Percentiles rank a stretch among this genome's conserved stretches.
phyloP scores from a whole-genome alignment of 2,888 invertebrate species.

The Venustoraphidia nigricollis region DNA sequence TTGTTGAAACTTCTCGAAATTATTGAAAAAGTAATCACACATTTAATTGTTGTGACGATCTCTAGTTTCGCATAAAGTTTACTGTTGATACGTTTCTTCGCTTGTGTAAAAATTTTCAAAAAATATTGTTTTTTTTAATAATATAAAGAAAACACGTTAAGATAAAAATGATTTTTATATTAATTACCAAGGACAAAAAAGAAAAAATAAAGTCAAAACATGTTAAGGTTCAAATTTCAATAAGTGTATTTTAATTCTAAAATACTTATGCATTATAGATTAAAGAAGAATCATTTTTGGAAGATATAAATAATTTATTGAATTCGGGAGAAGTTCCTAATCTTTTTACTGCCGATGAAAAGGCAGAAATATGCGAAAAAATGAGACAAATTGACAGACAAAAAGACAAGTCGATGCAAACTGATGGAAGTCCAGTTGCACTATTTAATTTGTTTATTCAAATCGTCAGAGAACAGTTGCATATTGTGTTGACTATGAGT shows the following conservation, averaged over 20 bases:
- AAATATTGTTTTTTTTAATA: no score
- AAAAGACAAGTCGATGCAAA: conserved; percentile 70
- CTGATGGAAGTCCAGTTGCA: conserved; percentile 83
- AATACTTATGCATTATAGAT: conserved; percentile 36
- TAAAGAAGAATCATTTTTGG: conserved; percentile 83
- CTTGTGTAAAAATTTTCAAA: no score
- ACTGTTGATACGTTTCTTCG: no score
- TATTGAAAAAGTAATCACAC: neutral
- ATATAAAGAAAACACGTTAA: neutral
- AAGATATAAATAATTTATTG: conserved; percentile 82
- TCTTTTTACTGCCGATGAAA: conserved; percentile 72
- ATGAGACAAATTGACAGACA: conserved; percentile 84
- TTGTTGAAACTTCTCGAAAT: neutral
- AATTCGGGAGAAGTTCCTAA: conserved; percentile 92
- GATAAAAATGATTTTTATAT: no score
- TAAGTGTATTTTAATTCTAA: no score
- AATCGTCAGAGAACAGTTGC: conserved; percentile 78
- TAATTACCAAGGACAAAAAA: no score
- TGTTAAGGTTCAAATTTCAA: neutral
- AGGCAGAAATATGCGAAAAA: conserved; percentile 80
- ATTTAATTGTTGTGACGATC: neutral
- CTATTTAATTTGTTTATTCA: conserved; percentile 83
- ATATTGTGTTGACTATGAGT: conserved; percentile 79
- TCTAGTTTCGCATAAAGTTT: neutral
- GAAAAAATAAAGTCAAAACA: no score